Evolutionary conservation across 2,113 vertebrate species (phyloP), one percentile per base, ranked within the genome.

Genomic region (Mesitornis unicolor): DNA sequence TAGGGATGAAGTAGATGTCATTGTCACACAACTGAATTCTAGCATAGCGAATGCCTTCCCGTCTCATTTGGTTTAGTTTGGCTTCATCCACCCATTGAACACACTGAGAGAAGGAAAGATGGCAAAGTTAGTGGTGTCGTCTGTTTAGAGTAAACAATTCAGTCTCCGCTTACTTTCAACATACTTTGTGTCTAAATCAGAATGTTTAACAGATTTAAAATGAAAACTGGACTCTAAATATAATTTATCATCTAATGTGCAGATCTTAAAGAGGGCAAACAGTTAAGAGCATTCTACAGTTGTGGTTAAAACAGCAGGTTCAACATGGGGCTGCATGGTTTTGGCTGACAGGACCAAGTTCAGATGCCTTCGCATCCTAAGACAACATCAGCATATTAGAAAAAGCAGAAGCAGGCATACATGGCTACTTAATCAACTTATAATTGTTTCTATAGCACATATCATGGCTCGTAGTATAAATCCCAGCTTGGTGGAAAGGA

Each of bases 41-140:
- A 57, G 99, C 98, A 64, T 99, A 99, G 92, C 99, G 99, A 98
- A 99, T 99, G 70, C 99, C 99, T 97, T 99, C 99, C 87, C 99
- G 98, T 91, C 99, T 98, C 97, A 99, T 98, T 98, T 99, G 99
- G 98, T 99, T 99, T 92, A 99, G 98, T 97, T 99, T 99, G 68
- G 99, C 99, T 93, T 99, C 99, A 71, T 99, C 99, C 95, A 99
- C 99, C 99, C 99, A 99, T 90, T 99, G 99, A 89, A 99, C 99
- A 97, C 99, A 99, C 99, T 99, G 97, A 53, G 80, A 90, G 93
- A 90, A 95, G 71, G 88, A 95, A 91, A 97, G 97, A 96, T 67
- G 89, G 80, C 17, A 97, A 74, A 91, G 80, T 91, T 92, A 97
- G 88, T 89, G 75, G 51, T 18, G n/a, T 70, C 31, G 65, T 54